Evolutionary conservation across 2,797 vertebrate genomes (phyloP).

Genomic region (Galago senegalensis): DNA sequence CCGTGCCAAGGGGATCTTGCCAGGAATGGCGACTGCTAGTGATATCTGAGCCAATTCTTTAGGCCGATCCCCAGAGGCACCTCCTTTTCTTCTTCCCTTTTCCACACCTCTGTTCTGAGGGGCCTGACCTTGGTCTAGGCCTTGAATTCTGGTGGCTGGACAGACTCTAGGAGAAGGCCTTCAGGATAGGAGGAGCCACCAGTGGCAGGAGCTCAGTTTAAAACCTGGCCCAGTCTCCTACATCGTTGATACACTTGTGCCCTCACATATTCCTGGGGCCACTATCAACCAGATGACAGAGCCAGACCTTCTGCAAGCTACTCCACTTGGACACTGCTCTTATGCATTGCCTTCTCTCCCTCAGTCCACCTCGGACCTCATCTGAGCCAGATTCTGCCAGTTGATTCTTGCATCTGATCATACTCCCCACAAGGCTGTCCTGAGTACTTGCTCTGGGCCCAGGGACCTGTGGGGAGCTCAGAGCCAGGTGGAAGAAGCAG

Average conservation of each 20-base stretch:
- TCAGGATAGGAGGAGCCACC: not conserved
- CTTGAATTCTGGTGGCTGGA: not conserved
- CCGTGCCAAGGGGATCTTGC: accelerated
- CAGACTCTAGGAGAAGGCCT: not conserved
- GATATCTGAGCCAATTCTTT: not conserved
- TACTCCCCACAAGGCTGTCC: not conserved
- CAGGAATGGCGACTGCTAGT: not conserved
- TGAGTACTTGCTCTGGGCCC: not conserved
- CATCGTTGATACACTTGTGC: accelerated
- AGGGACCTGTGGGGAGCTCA: not conserved
- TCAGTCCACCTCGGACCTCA: not conserved
- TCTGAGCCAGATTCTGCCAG: not conserved
- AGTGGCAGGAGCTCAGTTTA: not conserved
- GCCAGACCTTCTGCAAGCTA: not conserved
- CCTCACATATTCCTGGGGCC: not conserved
- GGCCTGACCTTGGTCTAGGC: accelerated
- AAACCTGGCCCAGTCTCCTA: not conserved
- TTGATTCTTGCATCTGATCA: not conserved
- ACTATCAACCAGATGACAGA: too few species aligned
- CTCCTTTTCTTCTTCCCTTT: not conserved
- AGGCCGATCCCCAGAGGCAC: not conserved
- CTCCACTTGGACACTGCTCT: accelerated
- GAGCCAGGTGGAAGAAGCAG: not conserved
- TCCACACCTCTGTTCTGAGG: accelerated
- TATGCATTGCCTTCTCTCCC: not conserved